Evolutionary conservation across 2,113 vertebrate species (phyloP), one percentile per base, ranked within the genome.

Genomic region (Thymallus thymallus): DNA sequence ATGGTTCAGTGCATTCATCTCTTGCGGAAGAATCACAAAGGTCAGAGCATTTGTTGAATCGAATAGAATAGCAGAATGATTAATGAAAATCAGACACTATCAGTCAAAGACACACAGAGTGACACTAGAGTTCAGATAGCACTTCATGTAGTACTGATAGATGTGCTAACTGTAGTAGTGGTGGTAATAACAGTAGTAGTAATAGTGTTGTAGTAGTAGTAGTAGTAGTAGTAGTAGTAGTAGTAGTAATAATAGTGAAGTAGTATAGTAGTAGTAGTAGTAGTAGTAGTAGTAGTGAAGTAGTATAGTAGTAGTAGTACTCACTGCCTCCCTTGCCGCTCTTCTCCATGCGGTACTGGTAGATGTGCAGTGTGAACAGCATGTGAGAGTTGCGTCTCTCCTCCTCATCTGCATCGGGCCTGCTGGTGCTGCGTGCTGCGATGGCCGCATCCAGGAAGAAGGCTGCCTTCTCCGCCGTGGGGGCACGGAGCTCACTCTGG

Each of bases 291-390:
- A 92, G n/a, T 45, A 45, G 41, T 16, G 6, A 18, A 51, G 14
- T 51, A 20, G 78, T 95, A 10, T 2, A 48, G 35, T 55, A 3
- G 1, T 6, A 45, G 13, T 22, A n/a, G 20, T 82, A 92, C 97
- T 75, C 93, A 98, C 98, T 97, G 93, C 94, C 96, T 71, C 95
- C 95, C 86, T 94, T 94, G 86, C 94, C 91, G 1, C 92, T 94
- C 88, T 96, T 97, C 89, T 97, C 97, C 96, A 97, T 94, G 60
- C 95, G 95, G 84, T 98, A 96, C 88, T 99, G 98, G 86, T 97
- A 98, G 78, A 99, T 90, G 41, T 99, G 97, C 76, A 99, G 92
- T 0, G 97, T 98, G 87, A 99, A 99, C 70, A 99, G 94, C 95
- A 98, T 93, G 87, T 99, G 98, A 1, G 97, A 98, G 90, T 95